Evolutionary conservation across 1,140 invertebrate species (phyloP).

Genomic region (Solen grandis): DNA sequence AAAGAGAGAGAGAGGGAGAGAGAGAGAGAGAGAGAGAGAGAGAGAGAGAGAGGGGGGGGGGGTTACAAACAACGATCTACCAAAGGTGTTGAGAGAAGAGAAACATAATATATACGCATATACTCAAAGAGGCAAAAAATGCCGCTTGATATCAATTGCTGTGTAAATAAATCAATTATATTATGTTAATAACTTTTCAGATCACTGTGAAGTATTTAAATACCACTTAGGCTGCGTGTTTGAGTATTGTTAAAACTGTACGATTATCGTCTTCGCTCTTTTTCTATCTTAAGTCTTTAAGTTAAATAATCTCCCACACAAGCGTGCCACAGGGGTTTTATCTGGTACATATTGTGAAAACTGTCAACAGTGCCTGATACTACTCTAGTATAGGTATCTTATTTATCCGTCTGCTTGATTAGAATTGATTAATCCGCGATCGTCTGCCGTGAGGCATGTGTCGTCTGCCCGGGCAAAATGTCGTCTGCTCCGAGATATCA

Average conservation of each 20-base stretch:
- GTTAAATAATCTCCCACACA: neutral
- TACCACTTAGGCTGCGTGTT: no score
- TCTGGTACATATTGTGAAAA: neutral
- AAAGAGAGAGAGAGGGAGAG: no score
- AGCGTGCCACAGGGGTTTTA: neutral
- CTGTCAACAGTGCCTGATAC: neutral
- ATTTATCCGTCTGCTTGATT: conserved; percentile 10
- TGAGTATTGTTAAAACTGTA: neutral
- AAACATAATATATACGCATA: no score
- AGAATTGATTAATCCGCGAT: conserved; percentile 10
- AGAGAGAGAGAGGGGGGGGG: no score
- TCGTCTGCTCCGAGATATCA: neutral
- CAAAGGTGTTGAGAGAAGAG: no score
- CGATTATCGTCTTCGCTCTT: neutral
- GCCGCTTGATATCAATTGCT: no score
- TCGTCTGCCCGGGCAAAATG: neutral
- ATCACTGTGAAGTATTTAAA: no score
- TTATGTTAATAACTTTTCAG: no score
- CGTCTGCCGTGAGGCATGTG: neutral
- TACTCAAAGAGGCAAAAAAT: no score
- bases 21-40: no score
- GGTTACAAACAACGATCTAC: no score
- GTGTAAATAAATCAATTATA: no score
- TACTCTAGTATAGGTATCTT: neutral
- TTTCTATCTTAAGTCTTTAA: neutral